Evolutionary conservation across 2,113 vertebrate genomes (phyloP).

Genomic region (Hylia prasina): DNA sequence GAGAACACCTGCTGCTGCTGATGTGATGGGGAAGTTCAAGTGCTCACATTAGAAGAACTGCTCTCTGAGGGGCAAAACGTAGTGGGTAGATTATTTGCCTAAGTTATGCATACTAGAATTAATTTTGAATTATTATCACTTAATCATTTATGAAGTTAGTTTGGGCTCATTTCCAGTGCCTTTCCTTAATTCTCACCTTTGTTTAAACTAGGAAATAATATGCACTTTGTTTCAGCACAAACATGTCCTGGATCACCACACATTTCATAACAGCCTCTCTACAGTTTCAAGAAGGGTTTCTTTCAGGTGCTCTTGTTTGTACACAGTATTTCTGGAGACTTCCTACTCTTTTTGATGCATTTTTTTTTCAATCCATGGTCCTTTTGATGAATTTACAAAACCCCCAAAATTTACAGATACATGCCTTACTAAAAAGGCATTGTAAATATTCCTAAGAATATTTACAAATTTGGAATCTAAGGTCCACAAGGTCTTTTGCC

Average conservation of each 20-base stretch:
- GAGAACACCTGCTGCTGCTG: not conserved
- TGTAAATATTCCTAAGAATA: not conserved
- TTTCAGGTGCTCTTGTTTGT: not conserved
- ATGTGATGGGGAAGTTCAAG: not conserved
- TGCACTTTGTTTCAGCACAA: not conserved
- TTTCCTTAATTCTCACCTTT: not conserved
- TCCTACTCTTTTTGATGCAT: not conserved
- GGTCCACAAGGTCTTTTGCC: not conserved
- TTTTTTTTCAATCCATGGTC: not conserved
- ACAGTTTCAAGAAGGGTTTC: not conserved
- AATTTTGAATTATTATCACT: not conserved
- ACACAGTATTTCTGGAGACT: not conserved
- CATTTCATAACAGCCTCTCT: not conserved
- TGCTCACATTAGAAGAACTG: not conserved
- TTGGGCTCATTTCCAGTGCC: not conserved
- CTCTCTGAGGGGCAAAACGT: not conserved
- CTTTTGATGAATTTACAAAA: not conserved
- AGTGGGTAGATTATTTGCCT: not conserved
- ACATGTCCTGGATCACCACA: not conserved
- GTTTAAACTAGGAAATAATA: not conserved
- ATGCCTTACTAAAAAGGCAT: not conserved
- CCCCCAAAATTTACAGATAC: accelerated
- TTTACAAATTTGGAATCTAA: not conserved
- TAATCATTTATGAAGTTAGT: not conserved
- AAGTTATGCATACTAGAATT: not conserved